These are phyloP conservation scores for Capitella teleta DNA, from an alignment of 1,140 invertebrate species.

Conservation along the genomic window DNA sequence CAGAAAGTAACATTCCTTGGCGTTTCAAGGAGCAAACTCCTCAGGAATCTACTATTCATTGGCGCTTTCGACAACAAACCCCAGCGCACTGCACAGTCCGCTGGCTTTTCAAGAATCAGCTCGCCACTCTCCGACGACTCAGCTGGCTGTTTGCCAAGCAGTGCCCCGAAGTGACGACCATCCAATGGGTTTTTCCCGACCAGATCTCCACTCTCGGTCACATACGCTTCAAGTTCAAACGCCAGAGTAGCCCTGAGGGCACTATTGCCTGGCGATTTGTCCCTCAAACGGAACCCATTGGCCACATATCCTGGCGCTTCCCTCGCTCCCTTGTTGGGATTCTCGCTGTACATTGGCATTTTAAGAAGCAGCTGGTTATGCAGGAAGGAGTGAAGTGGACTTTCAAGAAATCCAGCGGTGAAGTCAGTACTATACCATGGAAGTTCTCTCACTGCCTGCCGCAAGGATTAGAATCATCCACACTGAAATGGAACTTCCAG, in stretches of 20 bases:
- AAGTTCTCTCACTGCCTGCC: neutral
- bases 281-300: neutral
- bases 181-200: neutral
- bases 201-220: neutral
- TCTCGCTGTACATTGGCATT: neutral
- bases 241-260: neutral
- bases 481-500: too few species aligned
- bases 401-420: neutral
- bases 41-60: too few species aligned
- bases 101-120: neutral
- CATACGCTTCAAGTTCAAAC: neutral
- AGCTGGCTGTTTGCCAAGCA: neutral
- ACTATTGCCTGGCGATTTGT: slow-evolving; percentile 1
- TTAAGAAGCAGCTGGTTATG: neutral
- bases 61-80: neutral
- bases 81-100: neutral
- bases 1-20: too few species aligned
- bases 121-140: neutral
- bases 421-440: neutral
- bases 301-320: too few species aligned
- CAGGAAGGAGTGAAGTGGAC: neutral
- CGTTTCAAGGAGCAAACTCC: neutral
- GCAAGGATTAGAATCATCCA: too few species aligned
- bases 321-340: too few species aligned
- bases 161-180: neutral